These are phyloP conservation scores for Poeciliopsis infans DNA, from an alignment of 2,797 vertebrate species.

Conservation along the genomic window DNA sequence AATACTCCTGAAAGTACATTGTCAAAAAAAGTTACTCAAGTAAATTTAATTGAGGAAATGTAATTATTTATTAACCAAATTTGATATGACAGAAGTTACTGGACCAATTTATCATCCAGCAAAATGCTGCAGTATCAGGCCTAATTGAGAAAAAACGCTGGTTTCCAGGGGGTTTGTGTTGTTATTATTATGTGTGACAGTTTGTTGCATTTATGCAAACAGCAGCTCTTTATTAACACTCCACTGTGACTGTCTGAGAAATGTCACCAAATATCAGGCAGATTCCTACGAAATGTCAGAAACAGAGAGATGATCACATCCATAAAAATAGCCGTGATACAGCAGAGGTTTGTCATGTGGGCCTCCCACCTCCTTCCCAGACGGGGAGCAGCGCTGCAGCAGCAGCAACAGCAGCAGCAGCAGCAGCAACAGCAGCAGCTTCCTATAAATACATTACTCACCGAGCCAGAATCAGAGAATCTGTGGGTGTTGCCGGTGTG, in stretches of 20 bases:
- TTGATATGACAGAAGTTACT: too few relatives aligned
- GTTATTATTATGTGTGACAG: neutral
- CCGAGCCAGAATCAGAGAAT: conserved; percentile 33
- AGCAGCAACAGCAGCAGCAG: conserved; percentile 16
- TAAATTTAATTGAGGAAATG: too few relatives aligned
- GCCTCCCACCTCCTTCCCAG: conserved; percentile 32
- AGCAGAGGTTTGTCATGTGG: conserved; percentile 41
- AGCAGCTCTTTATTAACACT: conserved; percentile 37
- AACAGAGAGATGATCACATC: conserved; percentile 31
- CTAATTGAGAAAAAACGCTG: neutral
- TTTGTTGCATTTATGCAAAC: conserved; percentile 27
- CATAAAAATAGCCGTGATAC: conserved; percentile 51
- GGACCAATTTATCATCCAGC: too few relatives aligned
- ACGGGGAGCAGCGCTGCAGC: conserved; percentile 21
- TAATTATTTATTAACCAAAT: too few relatives aligned
- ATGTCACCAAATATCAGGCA: conserved; percentile 51
- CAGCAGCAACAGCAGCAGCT: conserved; percentile 8
- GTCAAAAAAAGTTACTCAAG: too few relatives aligned
- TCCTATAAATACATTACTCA: conserved; percentile 64
- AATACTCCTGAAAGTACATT: too few relatives aligned
- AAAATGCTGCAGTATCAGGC: too few relatives aligned
- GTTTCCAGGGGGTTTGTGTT: conserved; percentile 12
- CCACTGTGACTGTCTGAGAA: conserved; percentile 37
- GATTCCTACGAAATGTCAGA: conserved; percentile 51
- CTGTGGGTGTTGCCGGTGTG: conserved; percentile 36